These are phyloP conservation scores for Trichechus manatus DNA, from an alignment of 2,113 vertebrate genomes.

Conservation along the genomic window DNA sequence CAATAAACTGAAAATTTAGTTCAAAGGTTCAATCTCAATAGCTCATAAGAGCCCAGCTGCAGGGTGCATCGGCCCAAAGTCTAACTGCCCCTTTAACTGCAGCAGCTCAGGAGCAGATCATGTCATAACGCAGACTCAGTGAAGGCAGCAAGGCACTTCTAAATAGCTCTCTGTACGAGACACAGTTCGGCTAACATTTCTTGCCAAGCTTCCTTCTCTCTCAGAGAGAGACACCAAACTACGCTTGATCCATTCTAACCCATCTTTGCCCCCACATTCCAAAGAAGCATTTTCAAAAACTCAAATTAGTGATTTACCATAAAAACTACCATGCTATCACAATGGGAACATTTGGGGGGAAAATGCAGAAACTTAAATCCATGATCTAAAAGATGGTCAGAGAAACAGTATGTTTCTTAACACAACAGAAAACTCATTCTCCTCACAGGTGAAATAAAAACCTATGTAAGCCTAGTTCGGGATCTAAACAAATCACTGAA, in stretches of 20 bases:
- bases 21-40: neutral
- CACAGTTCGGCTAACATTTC: neutral
- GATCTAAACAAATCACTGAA: neutral
- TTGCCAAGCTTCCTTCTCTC: neutral
- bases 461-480: neutral
- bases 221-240: neutral
- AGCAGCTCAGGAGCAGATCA: neutral
- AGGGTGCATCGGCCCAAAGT: neutral
- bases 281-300: conserved; percentile 15
- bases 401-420: neutral
- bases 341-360: neutral
- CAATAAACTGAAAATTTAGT: conserved; percentile 7
- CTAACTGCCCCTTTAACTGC: accelerated
- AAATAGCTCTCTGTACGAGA: neutral
- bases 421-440: neutral
- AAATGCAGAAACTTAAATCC: neutral
- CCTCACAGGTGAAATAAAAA: neutral
- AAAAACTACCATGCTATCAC: neutral
- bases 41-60: neutral
- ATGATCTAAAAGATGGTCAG: neutral
- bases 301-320: neutral
- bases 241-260: neutral
- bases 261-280: neutral
- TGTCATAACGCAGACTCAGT: too few species aligned
- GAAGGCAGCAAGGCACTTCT: neutral